Percentiles rank a stretch among this genome's conserved stretches.
Conservation (phyloP, 2,888 invertebrate genomes). For the Embidobia sp. region DNA sequence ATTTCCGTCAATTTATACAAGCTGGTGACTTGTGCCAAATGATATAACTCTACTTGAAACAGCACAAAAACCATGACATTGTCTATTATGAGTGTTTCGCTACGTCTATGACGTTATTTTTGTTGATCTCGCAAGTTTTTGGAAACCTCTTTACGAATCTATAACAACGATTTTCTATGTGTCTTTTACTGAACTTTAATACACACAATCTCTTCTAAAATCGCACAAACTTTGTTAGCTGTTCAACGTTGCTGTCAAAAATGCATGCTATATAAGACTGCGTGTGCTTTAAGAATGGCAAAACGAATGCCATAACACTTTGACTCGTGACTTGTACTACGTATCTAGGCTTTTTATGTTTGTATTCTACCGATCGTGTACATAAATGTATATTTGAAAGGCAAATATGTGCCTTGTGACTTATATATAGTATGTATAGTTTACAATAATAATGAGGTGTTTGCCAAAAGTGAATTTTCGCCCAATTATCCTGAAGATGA, state of each 20-base stretch:
- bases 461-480: too few relatives aligned
- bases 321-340: conserved; percentile 17
- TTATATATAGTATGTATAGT: conserved; percentile 49
- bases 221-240: conserved; percentile 14
- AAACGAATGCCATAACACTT: background rate
- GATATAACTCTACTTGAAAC: too few relatives aligned
- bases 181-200: conserved; percentile 6
- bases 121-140: background rate
- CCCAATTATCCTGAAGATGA: too few relatives aligned
- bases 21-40: conserved; percentile 4
- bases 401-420: conserved; percentile 52
- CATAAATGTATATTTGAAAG: conserved; percentile 56
- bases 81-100: too few relatives aligned
- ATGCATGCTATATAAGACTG: conserved; percentile 20
- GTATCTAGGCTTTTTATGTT: conserved; percentile 43
- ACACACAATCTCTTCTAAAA: conserved; percentile 23
- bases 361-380: conserved; percentile 34
- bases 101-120: background rate
- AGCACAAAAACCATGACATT: too few relatives aligned
- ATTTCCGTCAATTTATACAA: background rate
- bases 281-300: conserved; percentile 28
- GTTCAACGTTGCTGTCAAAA: conserved; percentile 16
- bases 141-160: conserved; percentile 12
- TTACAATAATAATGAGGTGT: too few relatives aligned
- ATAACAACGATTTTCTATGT: conserved; percentile 23